phyloP scores from a whole-genome alignment of 1,140 invertebrate genomes.

The Brachionus paranguensis region DNA sequence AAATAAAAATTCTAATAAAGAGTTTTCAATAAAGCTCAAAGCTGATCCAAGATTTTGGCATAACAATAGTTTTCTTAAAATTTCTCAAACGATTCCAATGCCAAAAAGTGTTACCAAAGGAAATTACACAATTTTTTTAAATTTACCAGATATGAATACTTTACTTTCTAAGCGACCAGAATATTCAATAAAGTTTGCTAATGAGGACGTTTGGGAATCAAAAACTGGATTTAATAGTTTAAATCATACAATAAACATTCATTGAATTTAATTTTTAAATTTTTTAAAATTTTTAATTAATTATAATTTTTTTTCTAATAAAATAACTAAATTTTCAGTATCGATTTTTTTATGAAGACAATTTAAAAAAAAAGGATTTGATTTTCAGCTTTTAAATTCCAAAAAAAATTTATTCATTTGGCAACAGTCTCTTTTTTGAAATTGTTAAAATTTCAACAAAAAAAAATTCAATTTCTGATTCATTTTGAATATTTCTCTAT shows the following conservation, averaged over 20 bases:
- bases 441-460: no score
- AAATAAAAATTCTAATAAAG: neutral
- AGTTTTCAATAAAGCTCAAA: neutral
- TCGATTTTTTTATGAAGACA: no score
- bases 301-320: no score
- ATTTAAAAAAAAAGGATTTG: no score
- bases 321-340: no score
- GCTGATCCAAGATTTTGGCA: neutral
- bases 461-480: no score
- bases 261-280: neutral
- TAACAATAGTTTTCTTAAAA: neutral
- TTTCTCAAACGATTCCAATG: neutral
- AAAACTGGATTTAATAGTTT: neutral
- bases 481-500: no score
- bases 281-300: no score
- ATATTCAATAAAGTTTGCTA: neutral
- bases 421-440: no score
- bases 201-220: neutral
- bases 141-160: neutral
- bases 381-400: no score
- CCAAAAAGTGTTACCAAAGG: neutral
- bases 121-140: neutral
- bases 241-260: neutral
- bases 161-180: neutral
- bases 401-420: no score